A percentile compares a stretch with the other conserved stretches of the same genome.
phyloP scores from a whole-genome alignment of 2,888 invertebrate species.

The Sabellastarte sp. region DNA sequence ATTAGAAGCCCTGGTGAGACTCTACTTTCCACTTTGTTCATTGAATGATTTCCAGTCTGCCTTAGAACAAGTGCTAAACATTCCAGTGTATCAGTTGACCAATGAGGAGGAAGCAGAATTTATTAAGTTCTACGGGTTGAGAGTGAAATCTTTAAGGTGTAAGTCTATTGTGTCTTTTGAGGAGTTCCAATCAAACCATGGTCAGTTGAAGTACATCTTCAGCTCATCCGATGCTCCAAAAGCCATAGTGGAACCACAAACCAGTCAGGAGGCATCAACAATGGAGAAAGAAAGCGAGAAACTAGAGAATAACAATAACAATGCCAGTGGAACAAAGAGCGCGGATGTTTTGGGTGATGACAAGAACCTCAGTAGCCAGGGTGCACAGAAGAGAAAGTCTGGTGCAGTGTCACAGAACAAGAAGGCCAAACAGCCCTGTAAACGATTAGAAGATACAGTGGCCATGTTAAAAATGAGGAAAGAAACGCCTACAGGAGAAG shows the following conservation, averaged over 20 bases:
- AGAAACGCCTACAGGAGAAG: too few species aligned
- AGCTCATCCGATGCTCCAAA: not conserved
- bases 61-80: not conserved
- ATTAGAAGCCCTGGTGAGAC: not conserved
- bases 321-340: too few species aligned
- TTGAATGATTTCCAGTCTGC: not conserved
- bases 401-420: not conserved
- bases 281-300: not conserved
- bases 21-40: not conserved
- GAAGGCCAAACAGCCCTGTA: not conserved
- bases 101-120: not conserved
- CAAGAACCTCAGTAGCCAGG: not conserved
- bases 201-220: not conserved
- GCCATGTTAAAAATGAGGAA: not conserved
- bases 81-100: not conserved
- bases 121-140: not conserved
- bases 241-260: not conserved
- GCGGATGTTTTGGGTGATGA: too few species aligned
- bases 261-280: not conserved
- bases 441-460: not conserved
- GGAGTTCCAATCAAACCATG: not conserved
- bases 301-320: not conserved
- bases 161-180: not conserved
- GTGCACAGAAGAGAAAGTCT: not conserved
- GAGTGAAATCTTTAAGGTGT: not conserved